Evolutionary conservation across 2,888 invertebrate genomes (phyloP), one percentile per base, ranked within the genome.

Genomic region (Alsophila aescularia): DNA sequence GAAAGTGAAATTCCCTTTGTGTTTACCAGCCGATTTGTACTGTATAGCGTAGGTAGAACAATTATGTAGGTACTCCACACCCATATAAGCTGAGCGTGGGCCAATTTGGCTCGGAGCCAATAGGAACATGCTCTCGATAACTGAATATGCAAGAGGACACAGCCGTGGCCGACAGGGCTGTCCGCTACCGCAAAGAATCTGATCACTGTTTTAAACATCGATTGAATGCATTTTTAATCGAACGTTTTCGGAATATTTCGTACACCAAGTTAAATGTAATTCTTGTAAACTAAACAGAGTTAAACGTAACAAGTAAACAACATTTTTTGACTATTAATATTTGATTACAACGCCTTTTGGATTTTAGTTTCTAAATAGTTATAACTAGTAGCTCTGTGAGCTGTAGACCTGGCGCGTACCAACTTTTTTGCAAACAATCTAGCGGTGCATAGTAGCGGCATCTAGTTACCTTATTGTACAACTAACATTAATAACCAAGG

Each of bases 71-170:
- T 75, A 62, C 67, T 65, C 57, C 60, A 66, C 58, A 57, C 51
- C 56, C 60, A 43, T 62, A 65, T 63, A 66, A 62, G 58, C 58
- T 57, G 57, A 67, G 69, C 65, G 69, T 64, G 62, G 73, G 70
- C 79, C 83, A 83, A 86, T 87, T 89, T 88, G 89, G 89, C 83
- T 40, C 54, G 40, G 21, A 24, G 82, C 89, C 89, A 88, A 85
- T 75, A 77, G 73, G 80, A 80, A 73, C 81, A 75, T 70, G 75
- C 70, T 73, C 75, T 73, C 81, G 81, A 85, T 86, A 87, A 82
- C 85, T 83, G 83, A 86, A 87, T 86, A 82, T 82, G 78, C 79
- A 75, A 78, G 76, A 77, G 79, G 79, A 77, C 79, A 77, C 67
- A 67, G 69, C 72, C 65, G 72, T 64, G 69, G 73, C 73, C 64